Conservation (phyloP, 1,140 invertebrate genomes). For the Epicauta chinensis region DNA sequence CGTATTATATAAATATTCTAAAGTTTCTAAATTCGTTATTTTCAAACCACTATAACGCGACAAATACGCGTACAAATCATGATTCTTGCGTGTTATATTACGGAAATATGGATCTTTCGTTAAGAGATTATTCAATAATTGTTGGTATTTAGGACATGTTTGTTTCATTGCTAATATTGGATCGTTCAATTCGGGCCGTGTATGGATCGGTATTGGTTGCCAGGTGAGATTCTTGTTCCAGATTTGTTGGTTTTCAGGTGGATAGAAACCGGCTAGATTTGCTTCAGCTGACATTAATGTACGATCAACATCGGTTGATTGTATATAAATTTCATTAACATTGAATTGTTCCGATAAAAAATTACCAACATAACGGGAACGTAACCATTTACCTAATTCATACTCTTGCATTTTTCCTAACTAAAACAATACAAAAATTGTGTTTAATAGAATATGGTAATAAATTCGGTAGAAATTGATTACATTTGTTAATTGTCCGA, state of each 20-base stretch:
- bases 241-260: conserved; percentile 50
- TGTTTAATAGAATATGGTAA: background rate
- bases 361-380: conserved; percentile 60
- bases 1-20: conserved; percentile 60
- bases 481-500: conserved; percentile 72
- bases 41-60: conserved; percentile 52
- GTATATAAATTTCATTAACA: conserved; percentile 38
- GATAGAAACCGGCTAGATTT: conserved; percentile 77
- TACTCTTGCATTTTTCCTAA: conserved; percentile 72
- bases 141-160: conserved; percentile 58
- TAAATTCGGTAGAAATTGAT: conserved; percentile 15
- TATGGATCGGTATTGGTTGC: conserved; percentile 89
- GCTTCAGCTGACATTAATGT: conserved; percentile 84
- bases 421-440: conserved; percentile 44
- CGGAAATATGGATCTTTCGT: conserved; percentile 50
- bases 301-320: conserved; percentile 79
- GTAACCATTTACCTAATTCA: conserved; percentile 68
- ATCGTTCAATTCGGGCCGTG: conserved; percentile 60
- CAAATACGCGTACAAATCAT: conserved; percentile 58
- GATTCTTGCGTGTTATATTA: conserved; percentile 52
- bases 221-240: conserved; percentile 69
- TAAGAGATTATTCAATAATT: conserved; percentile 49
- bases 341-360: conserved; percentile 51
- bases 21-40: conserved; percentile 47
- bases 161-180: conserved; percentile 52